Conservation (phyloP, 2,113 vertebrate genomes). For the Neoarius graeffei region DNA sequence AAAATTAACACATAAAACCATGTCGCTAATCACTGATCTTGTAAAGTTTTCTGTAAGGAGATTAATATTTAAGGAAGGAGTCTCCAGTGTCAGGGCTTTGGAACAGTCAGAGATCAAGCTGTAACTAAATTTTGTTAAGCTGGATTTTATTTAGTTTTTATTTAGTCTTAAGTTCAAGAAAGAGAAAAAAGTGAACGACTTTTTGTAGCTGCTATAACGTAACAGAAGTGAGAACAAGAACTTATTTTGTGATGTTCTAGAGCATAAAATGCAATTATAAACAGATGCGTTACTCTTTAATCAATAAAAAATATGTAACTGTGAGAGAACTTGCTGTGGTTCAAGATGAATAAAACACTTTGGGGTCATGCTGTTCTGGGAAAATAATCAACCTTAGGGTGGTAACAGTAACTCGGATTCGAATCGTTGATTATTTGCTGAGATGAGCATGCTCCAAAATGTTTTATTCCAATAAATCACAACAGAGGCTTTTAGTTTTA, state of each 20-base stretch:
- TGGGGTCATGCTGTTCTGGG: too few relatives aligned
- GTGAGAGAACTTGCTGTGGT: too few relatives aligned
- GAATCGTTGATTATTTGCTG: too few relatives aligned
- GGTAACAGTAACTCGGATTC: too few relatives aligned
- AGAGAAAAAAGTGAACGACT: neutral
- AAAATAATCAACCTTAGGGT: neutral
- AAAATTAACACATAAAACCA: neutral
- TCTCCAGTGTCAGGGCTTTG: neutral
- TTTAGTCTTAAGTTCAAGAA: neutral
- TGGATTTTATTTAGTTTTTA: neutral
- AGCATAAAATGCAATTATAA: too few relatives aligned
- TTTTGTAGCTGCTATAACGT: too few relatives aligned
- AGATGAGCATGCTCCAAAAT: neutral
- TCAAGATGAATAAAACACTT: neutral
- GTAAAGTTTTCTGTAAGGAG: neutral
- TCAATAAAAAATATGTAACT: neutral
- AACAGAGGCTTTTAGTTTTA: neutral
- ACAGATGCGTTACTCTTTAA: neutral
- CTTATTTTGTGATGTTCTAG: neutral
- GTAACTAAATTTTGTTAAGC: neutral
- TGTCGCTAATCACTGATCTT: neutral
- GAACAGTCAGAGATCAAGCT: neutral
- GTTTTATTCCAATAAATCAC: neutral
- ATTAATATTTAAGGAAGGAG: neutral
- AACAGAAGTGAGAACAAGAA: neutral